Evolutionary conservation across 1,140 invertebrate genomes (phyloP).

Genomic region (Bombus sibiricus): DNA sequence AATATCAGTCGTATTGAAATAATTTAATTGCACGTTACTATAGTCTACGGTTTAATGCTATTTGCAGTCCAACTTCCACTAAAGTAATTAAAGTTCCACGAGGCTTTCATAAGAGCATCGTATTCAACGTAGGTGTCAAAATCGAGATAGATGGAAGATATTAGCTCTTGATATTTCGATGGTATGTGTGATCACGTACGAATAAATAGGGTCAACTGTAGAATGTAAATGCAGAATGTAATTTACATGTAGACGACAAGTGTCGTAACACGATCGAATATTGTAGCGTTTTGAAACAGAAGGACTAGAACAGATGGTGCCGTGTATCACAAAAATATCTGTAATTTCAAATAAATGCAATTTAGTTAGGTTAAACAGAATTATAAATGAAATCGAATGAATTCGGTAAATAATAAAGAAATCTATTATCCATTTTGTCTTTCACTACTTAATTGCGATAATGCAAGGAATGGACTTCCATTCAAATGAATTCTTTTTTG

Average conservation of each 20-base stretch:
- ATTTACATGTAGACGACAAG: neutral
- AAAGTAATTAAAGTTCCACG: slow-evolving; percentile 9
- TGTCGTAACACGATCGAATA: neutral
- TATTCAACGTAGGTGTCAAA: slow-evolving; percentile 3
- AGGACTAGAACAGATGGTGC: too few species aligned
- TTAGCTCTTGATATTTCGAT: slow-evolving; percentile 2
- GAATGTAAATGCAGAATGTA: neutral
- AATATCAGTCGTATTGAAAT: neutral
- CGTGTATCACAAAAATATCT: neutral
- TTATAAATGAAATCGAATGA: neutral
- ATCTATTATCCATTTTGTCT: neutral
- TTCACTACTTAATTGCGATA: neutral
- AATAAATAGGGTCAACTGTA: neutral
- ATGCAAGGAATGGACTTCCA: neutral
- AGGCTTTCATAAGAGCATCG: neutral
- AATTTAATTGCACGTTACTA: neutral
- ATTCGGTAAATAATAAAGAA: neutral
- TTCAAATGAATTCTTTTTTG: neutral
- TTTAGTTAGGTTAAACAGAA: neutral
- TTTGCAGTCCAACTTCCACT: neutral
- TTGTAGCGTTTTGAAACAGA: neutral
- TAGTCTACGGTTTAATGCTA: neutral
- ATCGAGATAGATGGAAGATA: slow-evolving; percentile 18
- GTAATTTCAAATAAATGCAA: neutral
- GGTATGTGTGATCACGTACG: neutral